Percentiles rank a stretch among this genome's conserved stretches.
phyloP scores from a whole-genome alignment of 2,797 vertebrate genomes.

The Crocidura indochinensis region DNA sequence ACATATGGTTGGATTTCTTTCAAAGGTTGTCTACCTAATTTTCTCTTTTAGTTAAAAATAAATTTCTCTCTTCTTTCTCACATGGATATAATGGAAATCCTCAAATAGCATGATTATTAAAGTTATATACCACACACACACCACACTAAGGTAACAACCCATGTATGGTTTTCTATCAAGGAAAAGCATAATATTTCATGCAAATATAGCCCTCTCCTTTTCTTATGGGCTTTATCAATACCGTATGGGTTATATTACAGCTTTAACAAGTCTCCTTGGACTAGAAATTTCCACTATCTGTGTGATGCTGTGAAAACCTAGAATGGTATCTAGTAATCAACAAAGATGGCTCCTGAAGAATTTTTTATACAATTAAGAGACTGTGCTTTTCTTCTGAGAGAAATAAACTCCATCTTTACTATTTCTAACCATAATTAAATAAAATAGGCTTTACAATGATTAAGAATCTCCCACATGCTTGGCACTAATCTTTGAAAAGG shows the following conservation, averaged over 20 bases:
- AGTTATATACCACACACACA: not conserved
- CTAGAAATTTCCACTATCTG: not conserved
- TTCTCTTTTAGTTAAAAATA: conserved; percentile 24
- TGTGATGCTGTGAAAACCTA: not conserved
- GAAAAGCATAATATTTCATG: accelerated
- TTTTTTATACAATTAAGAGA: not conserved
- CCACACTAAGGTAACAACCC: no score
- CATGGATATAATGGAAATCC: not conserved
- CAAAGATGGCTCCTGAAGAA: not conserved
- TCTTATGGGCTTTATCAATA: no score
- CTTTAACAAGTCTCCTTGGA: not conserved
- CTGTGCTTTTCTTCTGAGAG: not conserved
- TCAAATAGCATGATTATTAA: not conserved
- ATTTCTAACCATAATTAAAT: not conserved
- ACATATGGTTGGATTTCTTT: not conserved
- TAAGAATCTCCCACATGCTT: not conserved
- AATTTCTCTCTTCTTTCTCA: not conserved
- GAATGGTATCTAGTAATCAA: not conserved
- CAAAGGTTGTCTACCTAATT: not conserved
- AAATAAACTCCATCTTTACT: not conserved
- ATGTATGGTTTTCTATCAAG: accelerated
- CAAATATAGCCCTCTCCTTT: not conserved
- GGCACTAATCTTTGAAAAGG: not conserved
- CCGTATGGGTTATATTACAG: not conserved
- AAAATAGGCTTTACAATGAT: not conserved